phyloP scores from a whole-genome alignment of 2,797 vertebrate species.

The Borostomias antarcticus region DNA sequence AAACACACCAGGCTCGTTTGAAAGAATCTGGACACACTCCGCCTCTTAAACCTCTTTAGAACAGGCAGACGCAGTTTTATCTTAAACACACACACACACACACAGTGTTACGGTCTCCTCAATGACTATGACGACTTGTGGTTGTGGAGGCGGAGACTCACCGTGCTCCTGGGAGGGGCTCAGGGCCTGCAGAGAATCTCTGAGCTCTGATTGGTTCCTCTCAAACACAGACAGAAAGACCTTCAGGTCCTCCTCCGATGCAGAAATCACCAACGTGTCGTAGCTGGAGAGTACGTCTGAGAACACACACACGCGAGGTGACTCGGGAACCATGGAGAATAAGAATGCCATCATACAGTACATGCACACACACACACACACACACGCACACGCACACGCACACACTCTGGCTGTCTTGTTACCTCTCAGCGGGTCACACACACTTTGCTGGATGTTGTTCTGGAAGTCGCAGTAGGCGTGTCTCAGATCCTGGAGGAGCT shows the following conservation, averaged over 20 bases:
- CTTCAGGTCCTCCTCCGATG: neutral
- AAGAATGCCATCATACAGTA: too few species aligned
- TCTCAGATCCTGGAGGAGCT: slow-evolving; percentile 53
- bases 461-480: slow-evolving; percentile 63
- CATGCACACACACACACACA: neutral
- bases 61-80: neutral
- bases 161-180: slow-evolving; percentile 54
- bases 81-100: slow-evolving; percentile 34
- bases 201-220: slow-evolving; percentile 39
- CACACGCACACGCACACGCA: slow-evolving; percentile 4
- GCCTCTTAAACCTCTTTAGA: too few species aligned
- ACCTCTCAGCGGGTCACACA: slow-evolving; percentile 60
- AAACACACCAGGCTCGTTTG: neutral
- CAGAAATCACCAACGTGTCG: slow-evolving; percentile 26
- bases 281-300: slow-evolving; percentile 22
- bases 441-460: slow-evolving; percentile 53
- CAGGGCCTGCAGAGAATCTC: slow-evolving; percentile 56
- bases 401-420: slow-evolving; percentile 1
- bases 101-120: slow-evolving; percentile 58
- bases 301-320: neutral
- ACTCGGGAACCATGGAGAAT: too few species aligned
- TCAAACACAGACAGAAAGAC: slow-evolving; percentile 15
- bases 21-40: neutral
- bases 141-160: slow-evolving; percentile 27
- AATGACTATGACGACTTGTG: neutral